Evolutionary conservation across 1,140 invertebrate species (phyloP).

Genomic region (Batillaria attramentaria): DNA sequence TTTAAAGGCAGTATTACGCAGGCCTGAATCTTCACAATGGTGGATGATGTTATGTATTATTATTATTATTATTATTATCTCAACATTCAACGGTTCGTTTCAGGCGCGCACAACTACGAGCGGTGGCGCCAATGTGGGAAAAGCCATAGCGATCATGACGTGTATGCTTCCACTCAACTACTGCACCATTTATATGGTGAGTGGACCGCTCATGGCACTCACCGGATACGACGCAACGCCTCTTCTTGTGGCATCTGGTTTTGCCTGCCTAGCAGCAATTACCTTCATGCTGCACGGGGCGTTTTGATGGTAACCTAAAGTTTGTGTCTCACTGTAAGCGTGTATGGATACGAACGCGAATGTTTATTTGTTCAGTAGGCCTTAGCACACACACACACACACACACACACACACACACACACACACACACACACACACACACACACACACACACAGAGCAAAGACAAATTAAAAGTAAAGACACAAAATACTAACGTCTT

Average conservation of each 20-base stretch:
- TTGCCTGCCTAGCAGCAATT: background rate
- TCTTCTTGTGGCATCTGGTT: background rate
- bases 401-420: no score
- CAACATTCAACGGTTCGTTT: background rate
- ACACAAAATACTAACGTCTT: no score
- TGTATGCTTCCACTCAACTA: constrained; percentile 17
- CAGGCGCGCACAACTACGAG: background rate
- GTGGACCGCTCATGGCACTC: constrained; percentile 18
- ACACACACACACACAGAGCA: no score
- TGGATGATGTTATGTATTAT: no score
- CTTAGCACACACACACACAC: no score
- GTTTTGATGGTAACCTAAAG: no score
- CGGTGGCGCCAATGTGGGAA: background rate
- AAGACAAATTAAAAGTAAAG: no score
- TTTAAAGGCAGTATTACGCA: no score
- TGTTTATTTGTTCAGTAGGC: no score
- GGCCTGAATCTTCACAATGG: no score
- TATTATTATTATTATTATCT: no score
- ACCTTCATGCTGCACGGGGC: background rate
- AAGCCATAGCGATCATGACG: background rate
- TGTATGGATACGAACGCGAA: background rate
- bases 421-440: no score
- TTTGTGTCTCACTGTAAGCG: background rate
- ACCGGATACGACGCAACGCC: background rate
- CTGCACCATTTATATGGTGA: constrained; percentile 11